Percentiles rank a stretch among this genome's conserved stretches.
phyloP scores from a whole-genome alignment of 2,113 vertebrate species.

The Alethe castanea region DNA sequence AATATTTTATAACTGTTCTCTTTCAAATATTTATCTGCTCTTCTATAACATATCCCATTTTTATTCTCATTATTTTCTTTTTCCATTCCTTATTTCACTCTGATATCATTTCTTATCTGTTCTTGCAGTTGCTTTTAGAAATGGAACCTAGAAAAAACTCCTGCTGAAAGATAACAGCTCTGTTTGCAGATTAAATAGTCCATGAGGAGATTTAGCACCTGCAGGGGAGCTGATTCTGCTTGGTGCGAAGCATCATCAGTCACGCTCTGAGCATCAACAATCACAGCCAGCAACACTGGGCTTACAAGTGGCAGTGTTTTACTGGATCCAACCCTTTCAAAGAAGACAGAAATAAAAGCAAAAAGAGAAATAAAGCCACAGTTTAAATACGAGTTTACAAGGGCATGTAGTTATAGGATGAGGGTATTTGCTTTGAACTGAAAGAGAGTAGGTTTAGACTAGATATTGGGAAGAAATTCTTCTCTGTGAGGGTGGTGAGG shows the following conservation, averaged over 20 bases:
- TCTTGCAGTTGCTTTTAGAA: slow-evolving; percentile 29
- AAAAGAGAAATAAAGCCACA: neutral
- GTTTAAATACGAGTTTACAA: neutral
- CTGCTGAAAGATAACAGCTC: slow-evolving; percentile 18
- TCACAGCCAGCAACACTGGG: neutral
- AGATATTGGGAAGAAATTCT: neutral
- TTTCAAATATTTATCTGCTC: neutral
- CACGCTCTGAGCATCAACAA: neutral
- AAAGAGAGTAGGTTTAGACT: neutral
- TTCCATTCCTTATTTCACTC: slow-evolving; percentile 26
- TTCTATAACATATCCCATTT: neutral
- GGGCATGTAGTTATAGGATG: neutral
- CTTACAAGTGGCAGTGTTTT: neutral
- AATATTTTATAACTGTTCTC: neutral
- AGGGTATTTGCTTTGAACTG: neutral
- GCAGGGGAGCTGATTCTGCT: neutral
- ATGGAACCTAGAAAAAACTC: neutral
- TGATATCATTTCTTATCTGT: slow-evolving; percentile 14
- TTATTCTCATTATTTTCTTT: neutral
- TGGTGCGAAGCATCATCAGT: neutral
- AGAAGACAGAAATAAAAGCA: neutral
- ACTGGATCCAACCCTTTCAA: neutral
- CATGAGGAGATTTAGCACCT: slow-evolving; percentile 7
- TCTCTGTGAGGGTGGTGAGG: neutral
- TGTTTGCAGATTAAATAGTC: slow-evolving; percentile 36